Conservation (phyloP, 2,113 vertebrate species). For the Chelonoidis abingdonii region DNA sequence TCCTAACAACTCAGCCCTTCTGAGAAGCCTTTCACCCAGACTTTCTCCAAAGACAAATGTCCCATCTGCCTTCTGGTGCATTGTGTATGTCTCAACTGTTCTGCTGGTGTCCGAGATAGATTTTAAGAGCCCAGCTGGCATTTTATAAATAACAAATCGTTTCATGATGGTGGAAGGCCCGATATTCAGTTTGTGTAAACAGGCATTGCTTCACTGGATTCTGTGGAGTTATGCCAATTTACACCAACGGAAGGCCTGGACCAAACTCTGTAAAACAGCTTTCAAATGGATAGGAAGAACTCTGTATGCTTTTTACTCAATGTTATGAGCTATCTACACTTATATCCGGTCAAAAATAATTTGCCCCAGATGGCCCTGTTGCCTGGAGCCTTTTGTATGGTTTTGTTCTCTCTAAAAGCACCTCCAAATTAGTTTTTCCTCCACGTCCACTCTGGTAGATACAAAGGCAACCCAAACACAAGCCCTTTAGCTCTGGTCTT, state of each 20-base stretch:
- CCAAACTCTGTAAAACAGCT: background rate
- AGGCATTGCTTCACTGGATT: background rate
- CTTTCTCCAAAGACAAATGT: background rate
- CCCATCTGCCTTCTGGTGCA: background rate
- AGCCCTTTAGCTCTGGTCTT: background rate
- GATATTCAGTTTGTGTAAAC: background rate
- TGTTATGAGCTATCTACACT: background rate
- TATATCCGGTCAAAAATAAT: background rate
- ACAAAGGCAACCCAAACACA: slow-evolving; percentile 27
- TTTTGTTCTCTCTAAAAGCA: slow-evolving; percentile 47
- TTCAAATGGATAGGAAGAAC: slow-evolving; percentile 6
- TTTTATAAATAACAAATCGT: background rate
- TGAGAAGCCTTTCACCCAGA: background rate
- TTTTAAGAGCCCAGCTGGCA: background rate
- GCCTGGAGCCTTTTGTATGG: slow-evolving; percentile 37
- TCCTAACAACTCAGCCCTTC: background rate
- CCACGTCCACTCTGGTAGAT: background rate
- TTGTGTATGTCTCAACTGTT: background rate
- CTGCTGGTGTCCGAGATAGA: background rate
- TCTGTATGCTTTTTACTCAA: slow-evolving; percentile 3
- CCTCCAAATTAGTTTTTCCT: background rate
- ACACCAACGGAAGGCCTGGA: background rate
- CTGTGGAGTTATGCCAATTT: background rate
- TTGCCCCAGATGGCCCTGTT: slow-evolving; percentile 28
- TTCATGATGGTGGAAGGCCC: background rate